Percentiles rank a stretch among this genome's conserved stretches.
Conservation (phyloP, 2,113 vertebrate species). For the Ceuthmochares aereus region DNA sequence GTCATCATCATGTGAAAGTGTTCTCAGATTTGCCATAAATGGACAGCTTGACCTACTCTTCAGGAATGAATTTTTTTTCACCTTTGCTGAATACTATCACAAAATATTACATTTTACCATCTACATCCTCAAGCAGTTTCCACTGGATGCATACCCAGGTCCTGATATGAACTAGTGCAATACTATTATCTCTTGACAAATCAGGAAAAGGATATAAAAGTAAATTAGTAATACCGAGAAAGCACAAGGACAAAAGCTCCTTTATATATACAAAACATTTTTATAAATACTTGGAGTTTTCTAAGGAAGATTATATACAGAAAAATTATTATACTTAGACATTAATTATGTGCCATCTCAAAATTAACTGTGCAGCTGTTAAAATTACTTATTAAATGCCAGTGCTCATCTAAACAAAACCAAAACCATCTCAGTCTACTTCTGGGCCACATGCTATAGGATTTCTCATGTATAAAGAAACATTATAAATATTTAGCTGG, state of each 20-base stretch:
- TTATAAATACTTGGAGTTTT: not conserved
- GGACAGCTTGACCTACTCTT: not conserved
- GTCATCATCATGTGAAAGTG: not conserved
- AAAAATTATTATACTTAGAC: not conserved
- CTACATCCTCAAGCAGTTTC: not conserved
- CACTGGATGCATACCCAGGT: not conserved
- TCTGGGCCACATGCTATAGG: not conserved
- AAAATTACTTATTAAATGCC: conserved; percentile 5
- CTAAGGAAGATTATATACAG: not conserved
- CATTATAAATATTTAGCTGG: not conserved
- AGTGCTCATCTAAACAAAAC: not conserved
- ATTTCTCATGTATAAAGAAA: not conserved
- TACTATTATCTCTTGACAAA: not conserved
- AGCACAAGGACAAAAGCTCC: not conserved
- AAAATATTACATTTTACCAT: not conserved
- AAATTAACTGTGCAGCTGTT: not conserved
- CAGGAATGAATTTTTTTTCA: not conserved
- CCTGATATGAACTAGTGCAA: not conserved
- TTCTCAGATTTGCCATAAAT: not conserved
- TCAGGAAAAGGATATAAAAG: not conserved
- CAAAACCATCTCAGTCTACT: not conserved
- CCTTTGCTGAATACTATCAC: not conserved
- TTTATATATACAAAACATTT: not conserved
- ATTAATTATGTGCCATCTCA: not conserved
- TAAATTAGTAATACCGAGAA: not conserved